These are phyloP conservation scores for Aleiodes leptofemur DNA, from an alignment of 2,888 invertebrate species.

Conservation along the genomic window DNA sequence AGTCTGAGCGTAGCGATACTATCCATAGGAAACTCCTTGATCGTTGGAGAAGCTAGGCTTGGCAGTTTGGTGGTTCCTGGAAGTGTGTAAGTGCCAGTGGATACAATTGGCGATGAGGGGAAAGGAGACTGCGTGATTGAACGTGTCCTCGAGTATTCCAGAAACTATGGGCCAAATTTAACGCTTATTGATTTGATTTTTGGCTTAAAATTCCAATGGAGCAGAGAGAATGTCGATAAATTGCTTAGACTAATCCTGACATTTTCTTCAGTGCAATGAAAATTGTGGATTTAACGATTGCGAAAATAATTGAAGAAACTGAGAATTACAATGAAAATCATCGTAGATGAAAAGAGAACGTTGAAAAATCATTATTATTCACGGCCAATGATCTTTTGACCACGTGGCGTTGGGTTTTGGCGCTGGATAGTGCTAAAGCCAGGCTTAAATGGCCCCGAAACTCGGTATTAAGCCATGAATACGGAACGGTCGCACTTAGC, in stretches of 20 bases:
- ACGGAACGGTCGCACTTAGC: slow-evolving; percentile 56
- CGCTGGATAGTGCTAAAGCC: slow-evolving; percentile 26
- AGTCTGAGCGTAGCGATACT: slow-evolving; percentile 26
- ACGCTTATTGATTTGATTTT: slow-evolving; percentile 28
- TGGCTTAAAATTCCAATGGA: not conserved
- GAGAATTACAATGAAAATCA: too few species aligned
- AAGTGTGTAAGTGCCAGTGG: not conserved
- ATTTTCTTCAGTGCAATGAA: too few species aligned
- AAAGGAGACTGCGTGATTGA: slow-evolving; percentile 22
- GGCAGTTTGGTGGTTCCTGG: slow-evolving; percentile 12
- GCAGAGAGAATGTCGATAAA: slow-evolving; percentile 9
- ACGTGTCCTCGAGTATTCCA: slow-evolving; percentile 35
- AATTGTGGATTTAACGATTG: too few species aligned
- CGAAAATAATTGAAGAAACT: too few species aligned
- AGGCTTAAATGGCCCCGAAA: slow-evolving; percentile 47
- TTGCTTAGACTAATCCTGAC: not conserved
- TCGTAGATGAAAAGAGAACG: too few species aligned
- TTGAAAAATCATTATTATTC: slow-evolving; percentile 23
- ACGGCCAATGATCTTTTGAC: slow-evolving; percentile 25
- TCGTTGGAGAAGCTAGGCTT: slow-evolving; percentile 18
- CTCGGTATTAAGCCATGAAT: slow-evolving; percentile 58
- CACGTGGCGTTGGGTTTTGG: slow-evolving; percentile 28
- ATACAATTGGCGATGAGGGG: not conserved
- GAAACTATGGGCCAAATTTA: slow-evolving; percentile 20
- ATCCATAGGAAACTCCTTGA: slow-evolving; percentile 35